Conservation (phyloP, 2,888 invertebrate genomes). For the Drosophila borborema region DNA sequence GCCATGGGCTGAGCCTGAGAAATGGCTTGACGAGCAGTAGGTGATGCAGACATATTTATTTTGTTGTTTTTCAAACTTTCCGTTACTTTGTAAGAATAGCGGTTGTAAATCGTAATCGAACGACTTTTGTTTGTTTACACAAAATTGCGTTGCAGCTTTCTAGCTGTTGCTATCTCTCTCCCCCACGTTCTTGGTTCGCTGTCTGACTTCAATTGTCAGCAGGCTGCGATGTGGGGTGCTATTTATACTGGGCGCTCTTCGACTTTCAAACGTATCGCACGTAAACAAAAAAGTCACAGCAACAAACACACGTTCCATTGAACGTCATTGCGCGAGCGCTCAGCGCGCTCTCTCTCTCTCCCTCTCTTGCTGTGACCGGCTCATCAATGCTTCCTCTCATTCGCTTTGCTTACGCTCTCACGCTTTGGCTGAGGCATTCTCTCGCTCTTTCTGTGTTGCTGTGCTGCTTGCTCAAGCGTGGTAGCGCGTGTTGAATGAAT, state of each 20-base stretch:
- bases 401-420: constrained; percentile 1
- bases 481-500: constrained; percentile 16
- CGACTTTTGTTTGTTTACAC: constrained; percentile 43
- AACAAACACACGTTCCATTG: constrained; percentile 11
- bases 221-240: constrained; percentile 15
- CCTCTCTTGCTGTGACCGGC: constrained; percentile 3
- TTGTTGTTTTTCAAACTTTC: constrained; percentile 86
- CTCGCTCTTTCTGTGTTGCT: constrained; percentile 3
- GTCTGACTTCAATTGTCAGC: constrained; percentile 35
- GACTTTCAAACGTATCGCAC: constrained; percentile 26
- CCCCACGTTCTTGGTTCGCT: constrained; percentile 23
- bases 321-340: constrained; percentile 30
- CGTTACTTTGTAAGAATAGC: constrained; percentile 41
- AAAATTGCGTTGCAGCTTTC: constrained; percentile 50
- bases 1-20: constrained; percentile 91
- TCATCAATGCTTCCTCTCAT: background rate
- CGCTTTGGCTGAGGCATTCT: background rate
- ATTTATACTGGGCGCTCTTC: constrained; percentile 55
- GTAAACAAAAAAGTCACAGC: constrained; percentile 49
- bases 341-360: background rate
- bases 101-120: constrained; percentile 46
- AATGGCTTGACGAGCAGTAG: constrained; percentile 90
- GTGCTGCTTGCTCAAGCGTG: constrained; percentile 11
- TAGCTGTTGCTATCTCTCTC: constrained; percentile 18
- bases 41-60: constrained; percentile 91